phyloP scores from a whole-genome alignment of 2,113 vertebrate species.

The Alethe diademata region DNA sequence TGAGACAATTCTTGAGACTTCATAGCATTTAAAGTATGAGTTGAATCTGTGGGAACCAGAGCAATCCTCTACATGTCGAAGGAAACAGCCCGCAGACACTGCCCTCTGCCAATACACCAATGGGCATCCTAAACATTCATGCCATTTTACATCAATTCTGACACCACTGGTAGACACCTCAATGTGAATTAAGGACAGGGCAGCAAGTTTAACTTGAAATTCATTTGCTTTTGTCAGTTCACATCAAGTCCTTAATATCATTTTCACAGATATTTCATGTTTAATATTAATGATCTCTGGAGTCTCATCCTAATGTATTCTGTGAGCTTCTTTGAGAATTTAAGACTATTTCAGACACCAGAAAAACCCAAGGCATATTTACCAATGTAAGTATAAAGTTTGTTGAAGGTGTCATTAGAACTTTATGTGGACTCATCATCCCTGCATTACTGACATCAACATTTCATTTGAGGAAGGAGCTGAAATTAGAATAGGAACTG shows the following conservation, averaged over 20 bases:
- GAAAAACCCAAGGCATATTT: not conserved
- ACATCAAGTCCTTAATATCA: not conserved
- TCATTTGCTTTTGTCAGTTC: constrained; percentile 43
- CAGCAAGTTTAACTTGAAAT: constrained; percentile 1
- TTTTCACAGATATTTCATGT: not conserved
- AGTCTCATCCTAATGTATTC: not conserved
- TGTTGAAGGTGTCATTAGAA: not conserved
- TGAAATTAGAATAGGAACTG: not conserved
- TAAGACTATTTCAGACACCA: not conserved
- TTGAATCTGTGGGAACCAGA: not conserved
- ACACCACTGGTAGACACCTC: not conserved
- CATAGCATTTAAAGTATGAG: not conserved
- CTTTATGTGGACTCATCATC: not conserved
- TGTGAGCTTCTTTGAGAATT: not conserved
- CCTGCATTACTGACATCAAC: not conserved
- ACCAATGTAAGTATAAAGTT: not conserved
- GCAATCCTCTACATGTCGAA: not conserved
- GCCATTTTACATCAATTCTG: not conserved
- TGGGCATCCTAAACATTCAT: not conserved
- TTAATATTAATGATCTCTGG: constrained; percentile 38
- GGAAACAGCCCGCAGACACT: not conserved
- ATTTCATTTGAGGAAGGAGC: not conserved
- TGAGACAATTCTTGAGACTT: not conserved
- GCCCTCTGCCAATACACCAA: not conserved
- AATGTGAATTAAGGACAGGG: constrained; percentile 43